These are phyloP conservation scores for Camponotus vicinus DNA, from an alignment of 1,140 invertebrate genomes.

Conservation along the genomic window DNA sequence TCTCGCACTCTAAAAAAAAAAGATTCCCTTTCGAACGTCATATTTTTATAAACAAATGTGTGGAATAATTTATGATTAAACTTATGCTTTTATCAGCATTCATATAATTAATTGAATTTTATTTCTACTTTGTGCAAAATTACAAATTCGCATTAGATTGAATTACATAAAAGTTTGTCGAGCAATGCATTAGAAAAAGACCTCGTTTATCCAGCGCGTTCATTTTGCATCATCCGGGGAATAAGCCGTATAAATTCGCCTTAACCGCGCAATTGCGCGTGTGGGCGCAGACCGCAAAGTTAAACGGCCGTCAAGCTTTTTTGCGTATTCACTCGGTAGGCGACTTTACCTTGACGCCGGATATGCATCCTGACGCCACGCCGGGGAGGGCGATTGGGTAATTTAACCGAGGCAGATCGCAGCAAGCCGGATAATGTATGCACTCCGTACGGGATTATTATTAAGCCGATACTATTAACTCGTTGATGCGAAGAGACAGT, in stretches of 20 bases:
- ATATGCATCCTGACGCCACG: conserved; percentile 24
- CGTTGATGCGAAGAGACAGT: conserved; percentile 26
- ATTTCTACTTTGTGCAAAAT: neutral
- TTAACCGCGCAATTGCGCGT: conserved; percentile 40
- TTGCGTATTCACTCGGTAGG: conserved; percentile 43
- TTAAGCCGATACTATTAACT: conserved; percentile 41
- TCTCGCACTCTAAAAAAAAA: neutral
- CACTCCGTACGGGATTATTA: conserved; percentile 8
- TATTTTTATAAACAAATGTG: too few relatives aligned
- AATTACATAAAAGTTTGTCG: neutral
- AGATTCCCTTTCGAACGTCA: neutral
- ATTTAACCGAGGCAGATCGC: conserved; percentile 38
- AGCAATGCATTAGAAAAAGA: conserved; percentile 3
- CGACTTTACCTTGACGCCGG: conserved; percentile 42
- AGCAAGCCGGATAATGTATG: neutral
- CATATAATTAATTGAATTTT: neutral
- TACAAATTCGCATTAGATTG: neutral
- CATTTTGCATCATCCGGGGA: neutral
- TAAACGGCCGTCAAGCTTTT: conserved; percentile 42
- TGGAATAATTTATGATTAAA: neutral
- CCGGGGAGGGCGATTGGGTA: conserved; percentile 25
- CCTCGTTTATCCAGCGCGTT: neutral
- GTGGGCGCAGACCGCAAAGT: conserved; percentile 41
- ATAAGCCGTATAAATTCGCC: conserved; percentile 46
- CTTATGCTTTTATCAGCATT: neutral